Evolutionary conservation across 2,888 invertebrate genomes (phyloP).

Genomic region (Eurytoma californica): DNA sequence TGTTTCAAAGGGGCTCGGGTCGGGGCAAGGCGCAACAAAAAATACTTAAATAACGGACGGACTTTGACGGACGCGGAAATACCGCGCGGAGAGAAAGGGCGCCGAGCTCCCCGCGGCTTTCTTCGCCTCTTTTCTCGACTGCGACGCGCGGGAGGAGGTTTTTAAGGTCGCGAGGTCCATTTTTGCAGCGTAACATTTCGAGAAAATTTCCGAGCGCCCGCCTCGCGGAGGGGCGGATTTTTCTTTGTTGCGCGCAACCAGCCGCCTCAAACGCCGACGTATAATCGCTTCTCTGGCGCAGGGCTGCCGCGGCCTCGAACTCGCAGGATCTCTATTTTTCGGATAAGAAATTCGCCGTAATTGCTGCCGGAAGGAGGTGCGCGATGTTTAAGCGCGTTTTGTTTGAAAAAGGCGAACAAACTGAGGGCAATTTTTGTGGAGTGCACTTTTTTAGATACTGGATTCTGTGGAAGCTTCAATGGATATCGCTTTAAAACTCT

Average conservation of each 20-base stretch:
- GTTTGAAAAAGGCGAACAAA: not conserved
- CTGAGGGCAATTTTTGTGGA: no score
- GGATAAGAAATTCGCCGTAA: conserved; percentile 15
- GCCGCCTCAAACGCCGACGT: conserved; percentile 20
- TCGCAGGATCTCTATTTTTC: conserved; percentile 12
- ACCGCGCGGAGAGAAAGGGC: conserved; percentile 6
- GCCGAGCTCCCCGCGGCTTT: not conserved
- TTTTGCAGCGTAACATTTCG: conserved; percentile 13
- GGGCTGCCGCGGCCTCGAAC: not conserved
- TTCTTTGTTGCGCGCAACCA: conserved; percentile 7
- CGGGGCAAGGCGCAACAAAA: not conserved
- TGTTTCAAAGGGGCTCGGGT: no score
- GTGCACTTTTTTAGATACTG: no score
- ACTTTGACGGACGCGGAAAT: conserved; percentile 32
- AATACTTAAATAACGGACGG: conserved; percentile 29
- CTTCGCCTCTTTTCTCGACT: not conserved
- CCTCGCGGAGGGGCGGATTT: not conserved
- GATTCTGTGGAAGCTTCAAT: not conserved
- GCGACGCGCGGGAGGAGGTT: not conserved
- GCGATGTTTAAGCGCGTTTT: no score
- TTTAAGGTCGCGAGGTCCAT: conserved; percentile 47
- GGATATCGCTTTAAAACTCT: not conserved
- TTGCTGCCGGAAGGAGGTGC: not conserved
- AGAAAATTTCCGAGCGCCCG: conserved; percentile 11
- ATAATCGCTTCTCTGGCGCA: conserved; percentile 23